Base-by-base conservation (phyloP, 1,140 invertebrate species). In the Potamilus streckersoni region DNA sequence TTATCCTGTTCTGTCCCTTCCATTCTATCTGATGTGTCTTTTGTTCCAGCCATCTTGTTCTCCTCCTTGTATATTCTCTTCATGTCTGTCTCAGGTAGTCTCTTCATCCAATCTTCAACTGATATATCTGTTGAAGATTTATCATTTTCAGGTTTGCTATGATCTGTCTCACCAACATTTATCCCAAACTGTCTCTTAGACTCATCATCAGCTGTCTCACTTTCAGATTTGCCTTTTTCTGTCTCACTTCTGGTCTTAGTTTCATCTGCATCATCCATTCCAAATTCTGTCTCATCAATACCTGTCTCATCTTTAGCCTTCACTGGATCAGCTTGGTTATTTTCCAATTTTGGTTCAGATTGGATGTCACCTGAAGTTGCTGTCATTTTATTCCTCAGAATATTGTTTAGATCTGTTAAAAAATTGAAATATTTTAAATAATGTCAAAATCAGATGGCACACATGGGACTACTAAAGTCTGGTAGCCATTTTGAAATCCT, bases 281-380 rank as follows among this genome's bases (percentile, higher is more conserved):
- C 23, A 38, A 79, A 55, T 38, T 79, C 78, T 57, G 78, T 80
- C 19, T 79, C 81, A 74, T 69, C 75, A 62, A 76, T 60, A 74
- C 76, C 79, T 23, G 73, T 76, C 57, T 78, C 72, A 71, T 73
- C 72, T 69, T 59, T 20, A 19, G 38, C 58, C 27, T 73, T 59
- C 31, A 0, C 68, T 1, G 38, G 38, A 38, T 38, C 38, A 38
- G 4, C 38, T 38, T 38, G 38, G 38, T 38, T 38, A 38, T 38
- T 38, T 38, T 38, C 38, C 38, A 38, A 4, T 38, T 38, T 38
- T 0, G 38, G 38, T 38, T 38, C 38, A 38, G 38, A 38, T 38
- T 38, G 1, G 38, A 38, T 38, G 38, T 8, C 38, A 38, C 38
- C 38, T 38, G 8, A 38, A 38, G 38, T 38, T 38, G 38, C 38